Conservation (phyloP, 2,888 invertebrate species). For the Onchidella celtica region DNA sequence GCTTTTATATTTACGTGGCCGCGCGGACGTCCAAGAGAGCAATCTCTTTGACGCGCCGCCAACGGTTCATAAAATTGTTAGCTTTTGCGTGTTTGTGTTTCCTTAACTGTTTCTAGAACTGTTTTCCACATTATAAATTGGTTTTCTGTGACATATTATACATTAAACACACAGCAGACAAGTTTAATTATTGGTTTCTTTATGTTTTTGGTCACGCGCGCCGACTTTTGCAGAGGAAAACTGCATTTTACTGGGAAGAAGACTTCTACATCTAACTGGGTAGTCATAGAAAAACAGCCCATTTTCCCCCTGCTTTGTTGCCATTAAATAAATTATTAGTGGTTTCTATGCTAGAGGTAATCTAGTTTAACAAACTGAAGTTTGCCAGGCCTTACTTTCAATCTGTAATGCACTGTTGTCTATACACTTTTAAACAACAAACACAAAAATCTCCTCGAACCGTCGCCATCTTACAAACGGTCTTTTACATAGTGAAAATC, state of each 20-base stretch:
- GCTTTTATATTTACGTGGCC: neutral
- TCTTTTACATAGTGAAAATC: slow-evolving; percentile 22
- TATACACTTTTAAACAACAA: slow-evolving; percentile 24
- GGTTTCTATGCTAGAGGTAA: too few relatives aligned
- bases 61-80: neutral
- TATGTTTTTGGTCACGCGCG: neutral
- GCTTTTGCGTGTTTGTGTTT: slow-evolving; percentile 41
- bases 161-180: neutral
- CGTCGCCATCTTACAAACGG: slow-evolving; percentile 38
- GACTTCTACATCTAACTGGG: neutral
- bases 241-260: neutral
- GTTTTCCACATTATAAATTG: neutral
- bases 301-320: too few relatives aligned
- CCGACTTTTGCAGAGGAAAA: neutral
- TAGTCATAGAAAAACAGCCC: slow-evolving; percentile 4
- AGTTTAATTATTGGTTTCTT: neutral
- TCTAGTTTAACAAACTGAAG: too few relatives aligned
- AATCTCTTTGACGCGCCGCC: slow-evolving; percentile 7
- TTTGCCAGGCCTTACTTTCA: too few relatives aligned
- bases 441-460: slow-evolving; percentile 24
- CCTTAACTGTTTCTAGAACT: neutral
- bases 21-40: slow-evolving; percentile 46
- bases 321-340: too few relatives aligned
- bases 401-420: neutral
- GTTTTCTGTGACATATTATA: neutral